These are phyloP conservation scores for Pangasius sanitwongsei DNA, from an alignment of 2,797 vertebrate species.

Conservation along the genomic window DNA sequence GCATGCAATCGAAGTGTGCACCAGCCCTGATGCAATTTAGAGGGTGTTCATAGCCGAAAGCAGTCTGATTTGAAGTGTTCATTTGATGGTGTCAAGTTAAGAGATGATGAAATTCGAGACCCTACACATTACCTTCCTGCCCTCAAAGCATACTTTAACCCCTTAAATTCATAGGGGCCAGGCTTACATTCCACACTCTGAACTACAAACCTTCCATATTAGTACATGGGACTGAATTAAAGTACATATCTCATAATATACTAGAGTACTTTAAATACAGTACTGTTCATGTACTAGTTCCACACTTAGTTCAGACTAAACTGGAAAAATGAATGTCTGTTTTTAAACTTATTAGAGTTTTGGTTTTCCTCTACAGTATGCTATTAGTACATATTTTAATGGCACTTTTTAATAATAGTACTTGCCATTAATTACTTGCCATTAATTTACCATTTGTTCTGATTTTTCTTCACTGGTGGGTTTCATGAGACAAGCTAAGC, in stretches of 20 bases:
- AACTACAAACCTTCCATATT: neutral
- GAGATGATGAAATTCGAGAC: slow-evolving; percentile 26
- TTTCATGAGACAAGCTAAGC: neutral
- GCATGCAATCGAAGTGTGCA: slow-evolving; percentile 49
- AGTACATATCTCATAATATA: neutral
- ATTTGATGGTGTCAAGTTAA: slow-evolving; percentile 54
- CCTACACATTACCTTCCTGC: slow-evolving; percentile 35
- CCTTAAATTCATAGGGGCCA: neutral
- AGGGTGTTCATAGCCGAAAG: slow-evolving; percentile 46
- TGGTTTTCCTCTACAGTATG: neutral
- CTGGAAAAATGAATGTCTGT: neutral
- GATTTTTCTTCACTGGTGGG: neutral
- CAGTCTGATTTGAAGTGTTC: slow-evolving; percentile 51
- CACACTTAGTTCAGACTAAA: neutral
- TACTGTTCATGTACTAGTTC: neutral
- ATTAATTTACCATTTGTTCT: neutral
- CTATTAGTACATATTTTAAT: neutral
- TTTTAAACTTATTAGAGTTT: neutral
- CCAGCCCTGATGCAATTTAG: slow-evolving; percentile 47
- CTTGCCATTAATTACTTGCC: neutral
- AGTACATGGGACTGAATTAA: neutral
- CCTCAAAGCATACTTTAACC: slow-evolving; percentile 46
- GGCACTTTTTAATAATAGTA: neutral
- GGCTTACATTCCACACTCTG: neutral
- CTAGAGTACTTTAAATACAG: neutral